Evolutionary conservation across 2,113 vertebrate species (phyloP).

Genomic region (Antigone vipio): DNA sequence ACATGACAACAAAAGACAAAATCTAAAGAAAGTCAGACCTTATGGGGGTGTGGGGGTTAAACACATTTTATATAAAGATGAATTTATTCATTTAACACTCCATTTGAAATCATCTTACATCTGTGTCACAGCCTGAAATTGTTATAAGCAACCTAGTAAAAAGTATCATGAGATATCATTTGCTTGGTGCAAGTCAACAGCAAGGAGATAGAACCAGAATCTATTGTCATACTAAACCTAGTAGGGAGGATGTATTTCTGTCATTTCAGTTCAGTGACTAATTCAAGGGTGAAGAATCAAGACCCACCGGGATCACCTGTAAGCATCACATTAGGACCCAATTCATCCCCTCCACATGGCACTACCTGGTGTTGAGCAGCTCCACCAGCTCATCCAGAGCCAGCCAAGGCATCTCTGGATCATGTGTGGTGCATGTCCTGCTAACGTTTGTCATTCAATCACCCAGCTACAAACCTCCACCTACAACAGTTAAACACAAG

Average conservation of each 20-base stretch:
- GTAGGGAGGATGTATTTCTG: background rate
- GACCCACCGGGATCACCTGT: background rate
- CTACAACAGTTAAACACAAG: background rate
- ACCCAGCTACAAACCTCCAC: background rate
- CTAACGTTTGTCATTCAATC: accelerated
- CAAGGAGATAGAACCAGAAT: background rate
- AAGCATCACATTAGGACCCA: background rate
- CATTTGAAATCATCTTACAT: background rate
- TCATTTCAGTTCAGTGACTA: background rate
- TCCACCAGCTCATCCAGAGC: background rate
- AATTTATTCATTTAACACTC: background rate
- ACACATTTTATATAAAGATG: background rate
- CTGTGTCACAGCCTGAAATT: background rate
- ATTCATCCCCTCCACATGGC: background rate
- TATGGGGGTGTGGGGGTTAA: background rate
- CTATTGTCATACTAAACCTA: background rate
- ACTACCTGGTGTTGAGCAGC: background rate
- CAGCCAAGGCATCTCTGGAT: background rate
- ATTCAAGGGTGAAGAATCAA: background rate
- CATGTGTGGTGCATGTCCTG: accelerated
- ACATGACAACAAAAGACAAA: conserved; percentile 1
- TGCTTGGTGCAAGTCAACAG: background rate
- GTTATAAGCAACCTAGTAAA: background rate
- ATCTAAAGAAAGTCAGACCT: background rate
- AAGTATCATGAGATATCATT: background rate